Conservation (phyloP, 1,140 invertebrate species). For the Phenacoccus solenopsis region DNA sequence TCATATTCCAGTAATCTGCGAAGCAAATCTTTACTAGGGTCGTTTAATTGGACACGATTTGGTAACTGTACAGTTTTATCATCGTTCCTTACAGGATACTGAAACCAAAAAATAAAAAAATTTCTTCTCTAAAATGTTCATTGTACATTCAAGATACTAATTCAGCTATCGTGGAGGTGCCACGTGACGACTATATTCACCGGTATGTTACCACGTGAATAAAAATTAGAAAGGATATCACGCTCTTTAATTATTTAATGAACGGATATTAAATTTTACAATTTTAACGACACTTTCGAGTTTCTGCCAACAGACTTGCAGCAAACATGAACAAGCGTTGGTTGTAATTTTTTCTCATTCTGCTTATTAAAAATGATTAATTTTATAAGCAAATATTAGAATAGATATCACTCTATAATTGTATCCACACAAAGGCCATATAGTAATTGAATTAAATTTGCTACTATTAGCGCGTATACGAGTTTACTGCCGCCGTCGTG, state of each 20-base stretch:
- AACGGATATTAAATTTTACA: constrained; percentile 12
- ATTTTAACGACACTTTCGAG: not conserved
- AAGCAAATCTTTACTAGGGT: constrained; percentile 34
- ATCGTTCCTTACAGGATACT: not conserved
- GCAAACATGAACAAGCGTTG: not conserved
- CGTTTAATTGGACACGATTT: constrained; percentile 24
- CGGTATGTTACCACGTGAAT: too few relatives aligned
- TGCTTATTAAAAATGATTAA: constrained; percentile 5
- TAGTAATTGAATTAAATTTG: constrained; percentile 7
- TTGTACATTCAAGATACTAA: too few relatives aligned
- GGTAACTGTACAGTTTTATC: not conserved
- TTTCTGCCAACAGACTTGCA: too few relatives aligned
- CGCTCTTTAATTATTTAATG: not conserved
- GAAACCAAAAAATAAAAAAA: not conserved
- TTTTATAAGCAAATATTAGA: not conserved
- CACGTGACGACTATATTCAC: too few relatives aligned
- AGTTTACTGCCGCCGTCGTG: too few relatives aligned
- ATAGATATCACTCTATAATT: not conserved
- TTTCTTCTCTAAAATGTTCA: too few relatives aligned
- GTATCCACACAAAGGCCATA: not conserved
- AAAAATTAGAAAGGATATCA: constrained; percentile 1
- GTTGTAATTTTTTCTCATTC: constrained; percentile 10
- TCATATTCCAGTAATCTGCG: constrained; percentile 35
- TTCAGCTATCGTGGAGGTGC: too few relatives aligned
- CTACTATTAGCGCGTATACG: not conserved